Percentiles rank a stretch among this genome's conserved stretches.
phyloP scores from a whole-genome alignment of 35 echinoderm and acorn worm genomes.

The Chiridota heheva region DNA sequence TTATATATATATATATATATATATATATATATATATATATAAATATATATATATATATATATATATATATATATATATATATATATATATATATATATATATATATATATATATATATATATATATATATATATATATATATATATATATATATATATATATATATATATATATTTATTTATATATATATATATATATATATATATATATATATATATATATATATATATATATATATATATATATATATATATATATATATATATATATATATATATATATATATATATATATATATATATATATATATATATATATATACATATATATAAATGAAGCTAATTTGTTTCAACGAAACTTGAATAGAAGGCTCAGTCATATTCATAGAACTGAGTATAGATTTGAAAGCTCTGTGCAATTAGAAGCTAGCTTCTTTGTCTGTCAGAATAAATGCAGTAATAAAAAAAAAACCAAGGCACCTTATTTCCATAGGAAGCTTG shows the following conservation, averaged over 20 bases:
- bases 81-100: too few relatives aligned
- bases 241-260: constrained; percentile 23
- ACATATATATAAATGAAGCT: too few relatives aligned
- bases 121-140: constrained; percentile 3
- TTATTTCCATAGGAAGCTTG: neutral
- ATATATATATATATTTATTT: constrained; percentile 1
- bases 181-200: constrained; percentile 5
- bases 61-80: too few relatives aligned
- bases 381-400: neutral
- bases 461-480: neutral
- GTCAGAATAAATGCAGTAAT: too few relatives aligned
- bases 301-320: constrained; percentile 26
- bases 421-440: too few relatives aligned
- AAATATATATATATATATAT: too few relatives aligned
- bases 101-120: too few relatives aligned
- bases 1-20: too few relatives aligned
- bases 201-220: constrained; percentile 32
- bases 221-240: constrained; percentile 29
- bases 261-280: constrained; percentile 18
- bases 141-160: neutral
- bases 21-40: too few relatives aligned
- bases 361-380: too few relatives aligned
- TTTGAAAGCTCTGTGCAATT: too few relatives aligned
- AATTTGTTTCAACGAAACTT: too few relatives aligned
- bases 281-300: constrained; percentile 23